These are phyloP conservation scores for Eremophila alpestris DNA, from an alignment of 2,797 vertebrate species.

Conservation along the genomic window DNA sequence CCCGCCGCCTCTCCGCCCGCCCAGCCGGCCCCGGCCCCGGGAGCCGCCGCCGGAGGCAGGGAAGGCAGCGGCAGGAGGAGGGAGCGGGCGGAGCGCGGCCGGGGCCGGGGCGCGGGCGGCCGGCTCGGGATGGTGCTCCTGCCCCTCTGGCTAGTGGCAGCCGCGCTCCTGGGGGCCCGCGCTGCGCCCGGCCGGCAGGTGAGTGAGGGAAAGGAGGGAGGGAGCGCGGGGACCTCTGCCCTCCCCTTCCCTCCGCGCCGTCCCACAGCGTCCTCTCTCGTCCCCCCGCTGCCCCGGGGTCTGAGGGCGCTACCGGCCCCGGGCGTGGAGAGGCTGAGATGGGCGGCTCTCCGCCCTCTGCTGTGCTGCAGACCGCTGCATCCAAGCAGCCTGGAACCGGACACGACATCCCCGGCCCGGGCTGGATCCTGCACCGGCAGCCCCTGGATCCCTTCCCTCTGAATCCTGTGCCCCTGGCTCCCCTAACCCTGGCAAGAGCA, in stretches of 20 bases:
- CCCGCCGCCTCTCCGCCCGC: not conserved
- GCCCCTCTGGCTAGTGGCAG: slow-evolving; percentile 82
- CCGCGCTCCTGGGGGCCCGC: slow-evolving; percentile 73
- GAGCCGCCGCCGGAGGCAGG: not conserved
- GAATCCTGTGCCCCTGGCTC: not conserved
- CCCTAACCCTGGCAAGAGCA: not conserved
- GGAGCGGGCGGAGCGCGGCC: not conserved
- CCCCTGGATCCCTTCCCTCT: not conserved
- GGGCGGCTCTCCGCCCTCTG: not conserved
- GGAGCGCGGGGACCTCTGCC: not conserved
- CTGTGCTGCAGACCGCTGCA: not conserved
- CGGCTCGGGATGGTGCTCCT: slow-evolving; percentile 87
- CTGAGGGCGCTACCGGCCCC: not conserved
- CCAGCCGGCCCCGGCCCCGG: not conserved
- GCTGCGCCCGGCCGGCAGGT: slow-evolving; percentile 26
- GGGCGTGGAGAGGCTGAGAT: not conserved
- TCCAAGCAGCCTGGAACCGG: not conserved
- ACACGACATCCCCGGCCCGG: not conserved
- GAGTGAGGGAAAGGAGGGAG: not conserved
- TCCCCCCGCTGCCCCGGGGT: not conserved
- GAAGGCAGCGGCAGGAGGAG: not conserved
- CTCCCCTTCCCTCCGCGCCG: not conserved
- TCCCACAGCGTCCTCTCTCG: not conserved
- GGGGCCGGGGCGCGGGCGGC: not conserved
- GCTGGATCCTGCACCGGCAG: not conserved